Evolutionary conservation across 2,113 vertebrate genomes (phyloP).

Genomic region (Lamprotornis superbus): DNA sequence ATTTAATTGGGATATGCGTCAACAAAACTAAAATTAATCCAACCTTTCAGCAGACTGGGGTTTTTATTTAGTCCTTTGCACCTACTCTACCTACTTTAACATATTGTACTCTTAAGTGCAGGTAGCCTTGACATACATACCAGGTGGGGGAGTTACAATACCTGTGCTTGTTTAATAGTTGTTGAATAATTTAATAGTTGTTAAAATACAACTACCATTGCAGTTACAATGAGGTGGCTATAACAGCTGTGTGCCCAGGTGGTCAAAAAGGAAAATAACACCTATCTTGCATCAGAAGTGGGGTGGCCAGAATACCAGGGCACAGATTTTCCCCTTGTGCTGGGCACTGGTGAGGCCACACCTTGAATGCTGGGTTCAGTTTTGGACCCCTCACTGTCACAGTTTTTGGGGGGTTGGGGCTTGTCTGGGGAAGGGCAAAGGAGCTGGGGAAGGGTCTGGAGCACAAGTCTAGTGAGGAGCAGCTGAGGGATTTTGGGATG

Average conservation of each 20-base stretch:
- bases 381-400: neutral
- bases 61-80: neutral
- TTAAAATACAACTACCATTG: too few species aligned
- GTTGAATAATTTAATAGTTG: too few species aligned
- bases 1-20: neutral
- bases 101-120: neutral
- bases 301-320: neutral
- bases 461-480: neutral
- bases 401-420: neutral
- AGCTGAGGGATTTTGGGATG: neutral
- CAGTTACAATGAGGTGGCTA: too few species aligned
- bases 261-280: neutral
- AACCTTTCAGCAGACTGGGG: neutral
- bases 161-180: too few species aligned
- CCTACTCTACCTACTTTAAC: neutral
- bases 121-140: neutral
- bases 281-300: neutral
- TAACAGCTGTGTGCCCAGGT: neutral
- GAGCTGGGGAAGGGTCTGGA: neutral
- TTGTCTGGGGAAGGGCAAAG: neutral
- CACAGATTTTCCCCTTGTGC: too few species aligned
- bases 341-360: neutral
- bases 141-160: neutral
- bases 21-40: neutral
- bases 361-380: accelerated